Evolutionary conservation across 2,888 invertebrate genomes (phyloP), one percentile per base, ranked within the genome.

Genomic region (Steinernema carpocapsae): DNA sequence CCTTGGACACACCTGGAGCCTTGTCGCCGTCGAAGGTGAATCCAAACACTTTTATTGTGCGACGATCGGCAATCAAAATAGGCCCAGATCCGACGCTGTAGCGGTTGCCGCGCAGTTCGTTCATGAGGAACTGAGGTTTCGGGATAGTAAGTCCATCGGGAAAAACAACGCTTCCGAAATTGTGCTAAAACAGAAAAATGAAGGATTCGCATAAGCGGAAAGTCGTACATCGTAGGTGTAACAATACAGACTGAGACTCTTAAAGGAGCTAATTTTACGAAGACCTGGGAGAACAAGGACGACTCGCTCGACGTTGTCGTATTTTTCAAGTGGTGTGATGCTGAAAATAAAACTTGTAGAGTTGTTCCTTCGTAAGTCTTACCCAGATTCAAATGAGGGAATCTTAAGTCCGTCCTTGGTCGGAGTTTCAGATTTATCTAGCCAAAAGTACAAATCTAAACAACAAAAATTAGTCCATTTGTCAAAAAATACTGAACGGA

Each of bases 11-110:
- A 87, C 87, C 87, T 71, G 87, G 88, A 6, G 86, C 87, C 72
- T 83, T 82, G 76, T 87, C 83, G 72, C 84, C 87, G 70, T 88
- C 85, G 74, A 88, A 88, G 1, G 79, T 81, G 80, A 88, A 86
- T 32, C 83, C 87, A 73, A 80, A 86, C n/a, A 88, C 80, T 70
- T 86, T 85, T 77, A 88, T 84, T 2, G 87, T 88, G 72, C 86
- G 78, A 46, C 82, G 70, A 76, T 88, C 87, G 26, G 85, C 70
- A 22, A 87, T 83, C 22, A 85, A 80, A 26, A 88, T 80, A 3
- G 86, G 86, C 17, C 88, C 88, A 0, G 88, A 87, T 26, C 76
- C 74, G 19, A 87, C 78, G 22, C 76, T 76, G 79, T 86, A 86
- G 14, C 83, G 77, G 19, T 76, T 77, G 24, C 83, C 83, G 42